Evolutionary conservation across 1,140 invertebrate species (phyloP).

Genomic region (Manduca sexta): DNA sequence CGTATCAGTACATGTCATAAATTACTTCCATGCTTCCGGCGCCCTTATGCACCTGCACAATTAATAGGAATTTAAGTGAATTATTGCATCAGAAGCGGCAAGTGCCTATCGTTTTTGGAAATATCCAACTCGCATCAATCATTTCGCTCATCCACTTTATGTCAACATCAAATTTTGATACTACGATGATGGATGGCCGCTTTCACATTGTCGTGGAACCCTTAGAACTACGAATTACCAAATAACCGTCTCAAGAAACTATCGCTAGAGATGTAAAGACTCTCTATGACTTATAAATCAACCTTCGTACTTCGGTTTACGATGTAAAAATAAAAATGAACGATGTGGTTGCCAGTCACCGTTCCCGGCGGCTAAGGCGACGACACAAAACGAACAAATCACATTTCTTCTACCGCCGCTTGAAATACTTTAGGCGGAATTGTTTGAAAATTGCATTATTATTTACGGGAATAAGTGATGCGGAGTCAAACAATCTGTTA

Average conservation of each 20-base stretch:
- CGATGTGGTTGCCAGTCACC: slow-evolving; percentile 37
- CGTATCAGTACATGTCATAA: too few relatives aligned
- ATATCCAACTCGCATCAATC: slow-evolving; percentile 54
- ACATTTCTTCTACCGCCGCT: slow-evolving; percentile 37
- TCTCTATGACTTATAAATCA: slow-evolving; percentile 41
- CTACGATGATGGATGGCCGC: slow-evolving; percentile 51
- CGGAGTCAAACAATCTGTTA: slow-evolving; percentile 7
- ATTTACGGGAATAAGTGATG: slow-evolving; percentile 33
- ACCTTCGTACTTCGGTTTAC: slow-evolving; percentile 49
- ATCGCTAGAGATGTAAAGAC: slow-evolving; percentile 9
- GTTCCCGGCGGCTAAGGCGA: slow-evolving; percentile 43
- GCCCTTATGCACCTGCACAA: neutral
- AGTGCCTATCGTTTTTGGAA: slow-evolving; percentile 33
- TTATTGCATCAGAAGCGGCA: slow-evolving; percentile 28
- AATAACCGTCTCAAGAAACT: too few relatives aligned
- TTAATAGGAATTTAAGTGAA: slow-evolving; percentile 29
- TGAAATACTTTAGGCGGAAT: slow-evolving; percentile 53
- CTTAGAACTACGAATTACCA: neutral
- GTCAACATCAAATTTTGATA: slow-evolving; percentile 67
- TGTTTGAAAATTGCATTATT: slow-evolving; percentile 40
- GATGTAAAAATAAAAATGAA: slow-evolving; percentile 48
- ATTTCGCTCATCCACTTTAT: slow-evolving; percentile 62
- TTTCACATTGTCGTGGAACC: slow-evolving; percentile 29
- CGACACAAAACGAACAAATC: slow-evolving; percentile 57
- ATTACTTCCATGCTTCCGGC: too few relatives aligned